These are phyloP conservation scores for Semnornis frantzii DNA, from an alignment of 2,113 vertebrate species.

Conservation along the genomic window DNA sequence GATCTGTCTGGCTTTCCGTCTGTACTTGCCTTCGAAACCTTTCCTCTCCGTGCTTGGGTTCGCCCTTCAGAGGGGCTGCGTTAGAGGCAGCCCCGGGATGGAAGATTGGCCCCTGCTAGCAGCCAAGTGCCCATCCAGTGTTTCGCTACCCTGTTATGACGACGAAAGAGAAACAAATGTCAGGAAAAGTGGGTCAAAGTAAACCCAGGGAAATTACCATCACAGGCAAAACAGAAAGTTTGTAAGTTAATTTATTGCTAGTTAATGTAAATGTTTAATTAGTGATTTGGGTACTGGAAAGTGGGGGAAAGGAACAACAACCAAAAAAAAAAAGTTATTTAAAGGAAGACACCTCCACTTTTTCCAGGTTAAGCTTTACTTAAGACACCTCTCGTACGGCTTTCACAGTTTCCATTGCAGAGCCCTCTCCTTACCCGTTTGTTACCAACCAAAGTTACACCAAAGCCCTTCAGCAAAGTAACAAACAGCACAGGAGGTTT, in stretches of 20 bases:
- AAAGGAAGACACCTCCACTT: rapidly evolving
- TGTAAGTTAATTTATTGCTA: not conserved
- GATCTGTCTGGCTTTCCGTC: rapidly evolving
- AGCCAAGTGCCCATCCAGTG: rapidly evolving
- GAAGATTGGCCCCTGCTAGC: not conserved
- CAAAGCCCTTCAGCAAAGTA: rapidly evolving
- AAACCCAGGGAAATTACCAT: rapidly evolving
- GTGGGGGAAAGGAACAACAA: too few relatives aligned
- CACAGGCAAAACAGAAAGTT: too few relatives aligned
- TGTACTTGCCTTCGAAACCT: rapidly evolving
- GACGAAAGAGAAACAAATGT: rapidly evolving
- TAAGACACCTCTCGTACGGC: rapidly evolving
- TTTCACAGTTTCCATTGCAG: rapidly evolving
- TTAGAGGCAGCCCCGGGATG: rapidly evolving
- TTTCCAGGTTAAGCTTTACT: rapidly evolving
- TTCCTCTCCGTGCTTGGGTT: not conserved
- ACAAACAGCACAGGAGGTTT: rapidly evolving
- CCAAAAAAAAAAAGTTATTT: rapidly evolving
- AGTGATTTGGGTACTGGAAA: not conserved
- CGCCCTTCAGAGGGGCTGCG: rapidly evolving
- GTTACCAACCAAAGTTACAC: rapidly evolving
- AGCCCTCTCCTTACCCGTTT: not conserved
- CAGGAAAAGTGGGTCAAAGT: too few relatives aligned
- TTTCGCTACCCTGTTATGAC: rapidly evolving
- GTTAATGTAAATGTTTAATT: not conserved